Evolutionary conservation across 2,888 invertebrate genomes (phyloP), one percentile per base, ranked within the genome.

Genomic region (Troilus luridus): DNA sequence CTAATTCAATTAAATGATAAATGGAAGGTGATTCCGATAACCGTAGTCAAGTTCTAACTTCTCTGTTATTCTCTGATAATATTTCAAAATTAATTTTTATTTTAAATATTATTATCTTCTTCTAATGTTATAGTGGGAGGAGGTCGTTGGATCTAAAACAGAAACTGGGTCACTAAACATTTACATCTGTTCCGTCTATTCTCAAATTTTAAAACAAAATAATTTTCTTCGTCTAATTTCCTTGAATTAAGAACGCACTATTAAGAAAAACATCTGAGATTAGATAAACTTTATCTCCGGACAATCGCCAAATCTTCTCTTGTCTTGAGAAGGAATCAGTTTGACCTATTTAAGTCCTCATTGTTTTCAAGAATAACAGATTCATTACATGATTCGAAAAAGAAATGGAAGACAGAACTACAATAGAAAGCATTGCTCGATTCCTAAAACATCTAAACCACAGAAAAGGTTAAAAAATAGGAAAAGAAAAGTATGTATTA

Each of bases 81-180:
- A 17, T 24, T 9, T n/a, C 3, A n/a, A 10, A n/a, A 27, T 17
- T 12, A 11, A 12, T 27, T 72, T 67, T 67, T 24, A 72, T 24
- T 27, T 7, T 41, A 19, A 72, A 8, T 41, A 27, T 72, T 72
- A 72, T 72, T 72, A 7, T 27, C 12, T 27, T 11, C 12, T 67
- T 24, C 2, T n/a, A 24, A 24, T n/a, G 64, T n/a, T n/a, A 2
- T 21, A 8, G 1, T 12, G 6, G 72, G 27, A 41, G 27, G 27
- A 72, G 27, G 67, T 72, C 17, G 27, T 27, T 27, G 17, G 27
- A 72, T 72, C 72, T 72, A 72, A 72, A 72, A 72, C 17, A 72
- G 72, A 72, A 67, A 72, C 27, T 27, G 27, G 72, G 72, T 27
- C 72, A 17, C 72, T 72, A 72, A 72, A 72, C 72, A 72, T 72